phyloP scores from a whole-genome alignment of 2,797 vertebrate species.

The Thunnus albacares region DNA sequence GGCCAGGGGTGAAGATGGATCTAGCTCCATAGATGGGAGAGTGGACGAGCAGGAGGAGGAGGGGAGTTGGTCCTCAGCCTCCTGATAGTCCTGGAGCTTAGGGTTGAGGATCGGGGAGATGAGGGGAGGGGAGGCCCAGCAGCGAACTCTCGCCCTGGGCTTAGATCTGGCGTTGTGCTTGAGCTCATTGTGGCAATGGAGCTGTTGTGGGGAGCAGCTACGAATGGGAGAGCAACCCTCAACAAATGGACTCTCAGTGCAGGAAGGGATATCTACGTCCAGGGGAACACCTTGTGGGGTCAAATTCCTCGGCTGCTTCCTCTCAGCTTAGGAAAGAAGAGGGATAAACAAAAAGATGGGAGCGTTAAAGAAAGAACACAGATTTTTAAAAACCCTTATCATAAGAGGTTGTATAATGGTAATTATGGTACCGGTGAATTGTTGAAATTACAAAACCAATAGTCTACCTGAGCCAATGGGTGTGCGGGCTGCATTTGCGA shows the following conservation, averaged over 20 bases:
- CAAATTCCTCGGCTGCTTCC: slow-evolving; percentile 83
- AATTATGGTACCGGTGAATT: neutral
- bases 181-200: slow-evolving; percentile 43
- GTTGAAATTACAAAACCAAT: neutral
- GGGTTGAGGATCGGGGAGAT: slow-evolving; percentile 89
- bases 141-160: slow-evolving; percentile 74
- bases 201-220: slow-evolving; percentile 88
- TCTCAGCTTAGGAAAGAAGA: slow-evolving; percentile 80
- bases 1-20: slow-evolving; percentile 43
- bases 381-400: neutral
- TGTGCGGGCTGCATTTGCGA: slow-evolving; percentile 84
- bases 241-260: slow-evolving; percentile 90
- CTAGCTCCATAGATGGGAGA: slow-evolving; percentile 77
- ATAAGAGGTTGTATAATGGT: no score
- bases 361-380: neutral
- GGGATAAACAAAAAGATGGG: neutral
- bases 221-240: slow-evolving; percentile 97
- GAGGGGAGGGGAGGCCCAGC: slow-evolving; percentile 79
- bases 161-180: slow-evolving; percentile 78
- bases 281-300: slow-evolving; percentile 87
- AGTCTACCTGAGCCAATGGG: slow-evolving; percentile 87
- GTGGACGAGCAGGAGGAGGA: slow-evolving; percentile 41
- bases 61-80: slow-evolving; percentile 53
- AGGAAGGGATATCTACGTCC: slow-evolving; percentile 76
- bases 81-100: slow-evolving; percentile 82